Conservation (phyloP, 1,140 invertebrate genomes). For the Maconellicoccus hirsutus region DNA sequence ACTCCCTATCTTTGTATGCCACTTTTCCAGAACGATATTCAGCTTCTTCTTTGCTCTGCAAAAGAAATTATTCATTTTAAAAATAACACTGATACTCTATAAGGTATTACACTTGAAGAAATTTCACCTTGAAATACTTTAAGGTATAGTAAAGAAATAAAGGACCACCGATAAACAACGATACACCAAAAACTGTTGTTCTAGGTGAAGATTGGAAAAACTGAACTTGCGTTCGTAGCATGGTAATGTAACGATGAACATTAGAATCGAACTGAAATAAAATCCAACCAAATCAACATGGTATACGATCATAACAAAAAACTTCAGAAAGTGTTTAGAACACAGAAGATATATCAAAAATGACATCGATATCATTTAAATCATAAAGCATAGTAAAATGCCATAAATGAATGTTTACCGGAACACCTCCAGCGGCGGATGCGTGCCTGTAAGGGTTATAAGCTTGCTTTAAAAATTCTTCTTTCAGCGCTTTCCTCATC, state of each 20-base stretch:
- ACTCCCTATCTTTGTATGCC: background rate
- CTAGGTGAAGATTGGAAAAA: background rate
- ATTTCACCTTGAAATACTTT: background rate
- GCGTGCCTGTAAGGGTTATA: slow-evolving; percentile 51
- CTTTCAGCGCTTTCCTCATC: slow-evolving; percentile 42
- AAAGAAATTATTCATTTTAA: background rate
- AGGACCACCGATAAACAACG: background rate
- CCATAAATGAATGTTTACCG: slow-evolving; percentile 32
- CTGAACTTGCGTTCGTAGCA: background rate
- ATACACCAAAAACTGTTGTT: background rate
- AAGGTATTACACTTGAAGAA: too few relatives aligned
- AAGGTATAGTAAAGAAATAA: background rate
- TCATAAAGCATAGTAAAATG: too few relatives aligned
- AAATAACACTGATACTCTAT: too few relatives aligned
- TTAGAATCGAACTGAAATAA: background rate
- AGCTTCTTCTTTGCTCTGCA: background rate
- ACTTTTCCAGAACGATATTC: background rate
- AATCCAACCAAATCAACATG: background rate
- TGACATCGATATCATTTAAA: too few relatives aligned
- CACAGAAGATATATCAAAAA: too few relatives aligned
- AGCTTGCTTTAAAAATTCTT: slow-evolving; percentile 52
- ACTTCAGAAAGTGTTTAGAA: too few relatives aligned
- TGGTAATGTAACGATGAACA: background rate
- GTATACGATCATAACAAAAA: too few relatives aligned
- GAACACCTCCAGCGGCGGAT: slow-evolving; percentile 41